These are phyloP conservation scores for Heterochromis multidens DNA, from an alignment of 2,113 vertebrate genomes.

Conservation along the genomic window DNA sequence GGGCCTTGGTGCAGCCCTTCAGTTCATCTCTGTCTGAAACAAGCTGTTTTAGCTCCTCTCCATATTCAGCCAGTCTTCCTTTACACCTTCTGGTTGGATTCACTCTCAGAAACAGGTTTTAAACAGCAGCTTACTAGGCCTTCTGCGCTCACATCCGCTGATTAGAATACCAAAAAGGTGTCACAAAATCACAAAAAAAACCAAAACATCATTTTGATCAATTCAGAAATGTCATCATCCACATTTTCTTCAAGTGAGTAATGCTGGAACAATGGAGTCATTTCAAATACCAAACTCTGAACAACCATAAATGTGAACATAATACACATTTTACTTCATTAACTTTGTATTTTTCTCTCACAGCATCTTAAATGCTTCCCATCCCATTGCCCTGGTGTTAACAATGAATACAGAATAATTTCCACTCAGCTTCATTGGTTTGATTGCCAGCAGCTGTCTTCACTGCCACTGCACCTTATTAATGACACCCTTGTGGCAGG, in stretches of 20 bases:
- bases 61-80: background rate
- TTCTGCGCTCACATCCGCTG: background rate
- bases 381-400: background rate
- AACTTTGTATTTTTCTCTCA: background rate
- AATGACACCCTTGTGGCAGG: background rate
- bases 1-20: background rate
- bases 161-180: too few relatives aligned
- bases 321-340: background rate
- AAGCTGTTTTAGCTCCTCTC: background rate
- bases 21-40: background rate
- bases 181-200: too few relatives aligned
- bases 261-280: rapidly evolving
- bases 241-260: too few relatives aligned
- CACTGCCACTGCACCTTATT: background rate
- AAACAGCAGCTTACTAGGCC: background rate
- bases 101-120: background rate
- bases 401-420: rapidly evolving
- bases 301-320: background rate
- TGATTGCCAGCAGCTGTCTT: conserved; percentile 44
- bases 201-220: too few relatives aligned
- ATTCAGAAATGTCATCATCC: too few relatives aligned
- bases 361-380: background rate
- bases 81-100: background rate
- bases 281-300: background rate
- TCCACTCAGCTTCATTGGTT: background rate